Evolutionary conservation across 2,797 vertebrate species (phyloP), one percentile per base, ranked within the genome.

Genomic region (Lacerta agilis): DNA sequence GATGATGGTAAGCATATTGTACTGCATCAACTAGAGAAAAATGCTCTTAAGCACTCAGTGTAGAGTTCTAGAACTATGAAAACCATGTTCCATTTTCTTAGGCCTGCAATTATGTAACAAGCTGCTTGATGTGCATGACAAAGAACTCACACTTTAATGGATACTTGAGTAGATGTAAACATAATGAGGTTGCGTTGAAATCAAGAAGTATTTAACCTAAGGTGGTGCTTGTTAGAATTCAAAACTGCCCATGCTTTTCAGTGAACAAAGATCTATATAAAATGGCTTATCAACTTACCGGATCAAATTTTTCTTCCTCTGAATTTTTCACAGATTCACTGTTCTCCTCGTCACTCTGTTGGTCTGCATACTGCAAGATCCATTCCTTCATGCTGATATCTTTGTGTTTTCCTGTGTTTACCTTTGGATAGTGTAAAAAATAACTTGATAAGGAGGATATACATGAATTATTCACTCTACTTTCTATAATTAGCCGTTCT

Each of bases 341-440:
- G 92, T 97, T 94, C 94, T 97, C 95, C 90, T 98, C 98, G 84
- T 98, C 97, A 81, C 97, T 97, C 88, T 98, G 97, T 81, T 98
- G 98, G 92, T 98, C 98, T 0, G 98, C 98, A 0, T 99, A 99
- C 49, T 85, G 97, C 85, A 99, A 96, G 92, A 99, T 99, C 98
- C 99, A 99, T 72, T 99, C 98, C 93, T 99, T 99, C 97, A 99
- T 94, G 89, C 94, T 98, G 13, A 96, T 91, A 71, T 97, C 97
- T 83, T 97, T 96, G 13, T 97, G 96, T 82, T 98, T 97, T 61
- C 58, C 90, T 66, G 95, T 94, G 77, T 94, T 94, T 0, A 10
- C 92, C 94, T 98, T 90, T 95, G 91, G 80, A 69, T 85, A 89
- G 38, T 86, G 27, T 49, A 69, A 85, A n/a, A 25, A 64, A 38